Conservation (phyloP, 2,888 invertebrate species). For the Palloptera scutellata region DNA sequence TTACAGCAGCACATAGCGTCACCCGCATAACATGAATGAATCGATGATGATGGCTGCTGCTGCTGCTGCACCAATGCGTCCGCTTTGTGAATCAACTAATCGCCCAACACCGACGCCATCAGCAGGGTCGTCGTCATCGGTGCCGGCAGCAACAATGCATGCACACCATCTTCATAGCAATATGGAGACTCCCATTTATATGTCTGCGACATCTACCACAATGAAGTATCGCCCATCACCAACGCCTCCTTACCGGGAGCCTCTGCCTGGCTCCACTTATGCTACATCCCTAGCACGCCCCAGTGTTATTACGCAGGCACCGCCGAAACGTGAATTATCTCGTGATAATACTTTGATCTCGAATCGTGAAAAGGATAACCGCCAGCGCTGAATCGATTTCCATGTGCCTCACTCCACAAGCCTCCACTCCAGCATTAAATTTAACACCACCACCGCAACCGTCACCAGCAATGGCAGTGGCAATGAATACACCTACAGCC, state of each 20-base stretch:
- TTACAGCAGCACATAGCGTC: constrained; percentile 6
- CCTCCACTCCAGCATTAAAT: constrained; percentile 45
- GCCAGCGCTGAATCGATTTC: constrained; percentile 73
- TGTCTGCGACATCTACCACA: constrained; percentile 60
- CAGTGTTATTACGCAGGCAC: constrained; percentile 72
- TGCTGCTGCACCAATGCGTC: constrained; percentile 41
- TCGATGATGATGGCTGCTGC: constrained; percentile 43
- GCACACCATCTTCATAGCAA: constrained; percentile 32
- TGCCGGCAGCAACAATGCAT: constrained; percentile 23
- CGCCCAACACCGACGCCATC: constrained; percentile 41
- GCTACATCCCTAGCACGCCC: constrained; percentile 64
- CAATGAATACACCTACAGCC: constrained; percentile 30
- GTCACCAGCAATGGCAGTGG: constrained; percentile 24
- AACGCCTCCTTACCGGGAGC: constrained; percentile 63
- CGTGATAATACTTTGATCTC: constrained; percentile 49
- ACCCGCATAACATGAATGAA: constrained; percentile 28
- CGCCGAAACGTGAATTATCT: constrained; percentile 60
- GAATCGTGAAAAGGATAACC: constrained; percentile 57
- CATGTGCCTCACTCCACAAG: constrained; percentile 72
- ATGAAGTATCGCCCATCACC: constrained; percentile 56
- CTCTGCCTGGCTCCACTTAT: constrained; percentile 58
- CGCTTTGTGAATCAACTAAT: constrained; percentile 50
- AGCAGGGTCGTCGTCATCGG: constrained; percentile 24
- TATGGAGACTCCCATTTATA: constrained; percentile 61
- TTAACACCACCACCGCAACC: constrained; percentile 47